Evolutionary conservation across 1,140 invertebrate species (phyloP), one percentile per base, ranked within the genome.

Genomic region (Oppia nitens): DNA sequence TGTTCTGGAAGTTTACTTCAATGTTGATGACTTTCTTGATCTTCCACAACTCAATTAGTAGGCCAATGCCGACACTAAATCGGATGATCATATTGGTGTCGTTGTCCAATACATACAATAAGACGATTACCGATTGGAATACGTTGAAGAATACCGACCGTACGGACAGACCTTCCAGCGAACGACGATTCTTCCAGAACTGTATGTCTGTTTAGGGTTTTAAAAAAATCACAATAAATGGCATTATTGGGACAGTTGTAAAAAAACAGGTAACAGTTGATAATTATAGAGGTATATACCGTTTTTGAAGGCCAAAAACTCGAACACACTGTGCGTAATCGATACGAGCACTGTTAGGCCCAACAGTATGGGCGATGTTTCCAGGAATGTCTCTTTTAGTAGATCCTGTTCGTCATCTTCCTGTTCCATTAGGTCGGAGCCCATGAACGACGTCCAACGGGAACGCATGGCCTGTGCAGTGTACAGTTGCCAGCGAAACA

Each of bases 21-120:
- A 76, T 64, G 68, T 76, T 72, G n/a, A 75, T 62, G 21, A 83
- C 93, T 79, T 99, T 99, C 64, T 95, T 87, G 56, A 99, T 96
- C 74, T 99, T 99, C 96, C 96, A 99, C 24, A 97, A 75, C 75
- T 99, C 96, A 69, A 99, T 99, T n/a, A 85, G 77, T 0, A 99
- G 75, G 3, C 96, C 92, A 62, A 98, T 81, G 64, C 84, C 83
- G 66, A 88, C 91, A 61, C 87, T 91, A 57, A 98, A 83, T 66
- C 83, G 81, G 24, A 99, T 85, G 62, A 99, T 80, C 32, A 87
- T 87, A 73, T 98, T 99, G 1, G 95, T 95, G 68, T 99, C 95
- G 74, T 98, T 98, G 69, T 99, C 96, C 29, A 97, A 71, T 1
- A 99, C 93, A 71, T 97, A 98, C 0, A 98, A 75, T 0, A 98